Evolutionary conservation across 92 coral and sea anemone species (phyloP).

Genomic region (Palythoa grandiflora): DNA sequence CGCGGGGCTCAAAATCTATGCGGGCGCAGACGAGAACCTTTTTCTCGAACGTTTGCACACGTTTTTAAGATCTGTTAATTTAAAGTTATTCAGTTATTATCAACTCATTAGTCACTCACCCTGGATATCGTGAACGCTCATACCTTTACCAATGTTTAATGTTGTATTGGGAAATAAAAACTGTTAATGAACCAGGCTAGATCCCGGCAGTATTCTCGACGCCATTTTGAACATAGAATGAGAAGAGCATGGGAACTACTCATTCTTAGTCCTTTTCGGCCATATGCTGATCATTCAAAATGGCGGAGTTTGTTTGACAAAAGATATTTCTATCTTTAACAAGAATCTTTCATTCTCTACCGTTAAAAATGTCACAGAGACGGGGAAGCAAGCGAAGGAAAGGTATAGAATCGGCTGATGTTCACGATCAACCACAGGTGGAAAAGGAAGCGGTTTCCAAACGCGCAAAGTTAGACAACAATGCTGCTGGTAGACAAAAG

Average conservation of each 20-base stretch:
- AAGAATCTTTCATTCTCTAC: not conserved
- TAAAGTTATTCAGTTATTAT: not conserved
- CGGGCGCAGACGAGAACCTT: no score
- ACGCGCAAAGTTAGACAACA: conserved; percentile 14
- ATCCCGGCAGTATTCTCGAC: not conserved
- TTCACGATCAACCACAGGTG: conserved; percentile 17
- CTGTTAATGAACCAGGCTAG: not conserved
- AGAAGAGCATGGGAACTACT: conserved; percentile 12
- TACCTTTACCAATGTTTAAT: not conserved
- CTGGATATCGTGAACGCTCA: conserved; percentile 33
- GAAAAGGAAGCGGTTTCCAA: conserved; percentile 10
- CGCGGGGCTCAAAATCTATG: no score
- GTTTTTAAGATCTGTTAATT: not conserved
- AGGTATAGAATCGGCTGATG: conserved; percentile 42
- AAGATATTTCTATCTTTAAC: not conserved
- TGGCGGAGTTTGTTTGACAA: conserved; percentile 34
- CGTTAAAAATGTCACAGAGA: conserved; percentile 77
- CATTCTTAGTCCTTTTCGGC: conserved; percentile 29
- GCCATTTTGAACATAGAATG: not conserved
- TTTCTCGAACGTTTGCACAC: not conserved
- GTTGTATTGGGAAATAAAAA: not conserved
- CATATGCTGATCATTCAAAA: not conserved
- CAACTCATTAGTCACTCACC: not conserved
- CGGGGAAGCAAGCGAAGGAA: conserved; percentile 74
- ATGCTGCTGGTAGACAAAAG: not conserved